Evolutionary conservation across 2,113 vertebrate genomes (phyloP).

Genomic region (Heterotis niloticus): DNA sequence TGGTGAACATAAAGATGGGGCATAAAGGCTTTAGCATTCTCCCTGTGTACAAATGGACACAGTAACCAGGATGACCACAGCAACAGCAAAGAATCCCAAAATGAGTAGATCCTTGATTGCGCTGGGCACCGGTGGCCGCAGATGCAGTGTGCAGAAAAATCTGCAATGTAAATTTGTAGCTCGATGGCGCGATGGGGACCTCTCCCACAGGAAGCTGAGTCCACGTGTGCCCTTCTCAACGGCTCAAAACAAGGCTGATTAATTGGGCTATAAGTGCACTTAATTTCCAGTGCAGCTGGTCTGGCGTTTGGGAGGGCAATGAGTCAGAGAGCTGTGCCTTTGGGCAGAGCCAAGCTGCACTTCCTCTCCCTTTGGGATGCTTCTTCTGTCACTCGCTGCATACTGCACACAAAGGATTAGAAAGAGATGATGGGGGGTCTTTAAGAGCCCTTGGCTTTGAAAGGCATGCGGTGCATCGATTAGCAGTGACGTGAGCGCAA

Average conservation of each 20-base stretch:
- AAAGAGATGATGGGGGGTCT: background rate
- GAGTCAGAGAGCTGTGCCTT: background rate
- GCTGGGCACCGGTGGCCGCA: background rate
- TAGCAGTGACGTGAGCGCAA: background rate
- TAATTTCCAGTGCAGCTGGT: slow-evolving; percentile 13
- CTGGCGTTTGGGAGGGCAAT: background rate
- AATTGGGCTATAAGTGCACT: slow-evolving; percentile 8
- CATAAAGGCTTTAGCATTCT: background rate
- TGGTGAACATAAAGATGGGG: background rate
- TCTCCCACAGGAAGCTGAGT: background rate
- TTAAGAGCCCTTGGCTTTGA: background rate
- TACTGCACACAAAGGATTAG: background rate
- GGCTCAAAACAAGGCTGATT: background rate
- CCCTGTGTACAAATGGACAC: background rate
- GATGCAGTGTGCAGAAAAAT: background rate
- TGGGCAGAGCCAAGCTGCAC: background rate
- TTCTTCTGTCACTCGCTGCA: background rate
- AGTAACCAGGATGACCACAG: background rate
- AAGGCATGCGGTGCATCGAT: background rate
- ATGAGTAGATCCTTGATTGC: background rate
- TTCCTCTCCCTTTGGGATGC: background rate
- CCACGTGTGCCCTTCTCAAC: background rate
- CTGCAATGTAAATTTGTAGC: background rate
- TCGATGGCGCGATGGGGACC: background rate
- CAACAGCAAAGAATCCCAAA: background rate